Percentiles rank a stretch among this genome's conserved stretches.
phyloP scores from a whole-genome alignment of 2,113 vertebrate genomes.

The Cyanoderma ruficeps region DNA sequence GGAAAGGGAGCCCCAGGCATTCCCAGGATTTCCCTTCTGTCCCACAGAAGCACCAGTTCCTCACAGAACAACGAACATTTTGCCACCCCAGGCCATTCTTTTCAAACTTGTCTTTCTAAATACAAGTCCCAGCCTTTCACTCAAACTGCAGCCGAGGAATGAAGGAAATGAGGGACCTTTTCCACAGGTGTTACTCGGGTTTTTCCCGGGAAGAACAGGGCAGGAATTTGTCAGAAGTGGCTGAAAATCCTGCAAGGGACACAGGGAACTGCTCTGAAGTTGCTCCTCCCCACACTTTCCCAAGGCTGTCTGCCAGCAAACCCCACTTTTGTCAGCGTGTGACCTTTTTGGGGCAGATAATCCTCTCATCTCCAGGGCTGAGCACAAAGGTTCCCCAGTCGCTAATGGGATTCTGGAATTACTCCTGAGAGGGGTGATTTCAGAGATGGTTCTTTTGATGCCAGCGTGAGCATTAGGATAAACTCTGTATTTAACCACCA shows the following conservation, averaged over 20 bases:
- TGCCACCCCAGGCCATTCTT: not conserved
- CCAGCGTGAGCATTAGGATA: not conserved
- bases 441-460: not conserved
- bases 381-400: not conserved
- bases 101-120: not conserved
- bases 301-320: not conserved
- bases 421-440: not conserved
- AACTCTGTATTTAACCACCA: not conserved
- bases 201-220: not conserved
- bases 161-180: not conserved
- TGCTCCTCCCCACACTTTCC: not conserved
- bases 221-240: not conserved
- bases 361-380: not conserved
- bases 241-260: not conserved
- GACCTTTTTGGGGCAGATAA: not conserved
- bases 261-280: fast-evolving
- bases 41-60: not conserved
- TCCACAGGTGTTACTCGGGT: not conserved
- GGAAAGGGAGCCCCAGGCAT: not conserved
- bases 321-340: fast-evolving
- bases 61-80: fast-evolving
- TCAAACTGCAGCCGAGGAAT: not conserved
- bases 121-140: fast-evolving
- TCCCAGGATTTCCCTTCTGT: not conserved
- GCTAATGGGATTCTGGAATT: not conserved